Evolutionary conservation across 92 coral and sea anemone species (phyloP).

Genomic region (Parazoanthus darwini): DNA sequence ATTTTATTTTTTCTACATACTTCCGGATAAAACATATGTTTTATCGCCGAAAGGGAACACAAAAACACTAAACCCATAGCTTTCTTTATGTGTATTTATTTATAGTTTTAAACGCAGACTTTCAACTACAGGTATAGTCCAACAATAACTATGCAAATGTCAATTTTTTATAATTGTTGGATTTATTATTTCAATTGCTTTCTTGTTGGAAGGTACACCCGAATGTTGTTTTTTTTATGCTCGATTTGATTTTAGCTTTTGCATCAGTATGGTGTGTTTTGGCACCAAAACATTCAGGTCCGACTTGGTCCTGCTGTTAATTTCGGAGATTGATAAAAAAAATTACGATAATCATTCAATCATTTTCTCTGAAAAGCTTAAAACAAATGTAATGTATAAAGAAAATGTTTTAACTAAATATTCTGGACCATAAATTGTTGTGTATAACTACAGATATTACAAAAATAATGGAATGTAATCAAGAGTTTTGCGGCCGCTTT

Average conservation of each 20-base stretch:
- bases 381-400: constrained; percentile 1
- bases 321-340: background rate
- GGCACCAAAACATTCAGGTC: background rate
- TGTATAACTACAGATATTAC: constrained; percentile 24
- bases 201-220: background rate
- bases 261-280: background rate
- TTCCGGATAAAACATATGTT: background rate
- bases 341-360: constrained; percentile 7
- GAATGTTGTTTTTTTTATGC: background rate
- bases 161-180: background rate
- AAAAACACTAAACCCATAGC: background rate
- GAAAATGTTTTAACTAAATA: constrained; percentile 26
- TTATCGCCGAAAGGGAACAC: background rate
- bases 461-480: constrained; percentile 34
- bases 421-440: constrained; percentile 6
- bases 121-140: background rate
- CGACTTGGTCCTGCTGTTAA: background rate
- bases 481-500: constrained; percentile 16
- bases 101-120: background rate
- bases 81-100: background rate
- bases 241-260: background rate
- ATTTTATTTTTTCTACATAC: background rate
- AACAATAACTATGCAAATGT: constrained; percentile 3
- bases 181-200: constrained; percentile 16
- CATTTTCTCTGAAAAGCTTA: background rate